phyloP scores from a whole-genome alignment of 1,140 invertebrate species.

The Nephotettix cincticeps region DNA sequence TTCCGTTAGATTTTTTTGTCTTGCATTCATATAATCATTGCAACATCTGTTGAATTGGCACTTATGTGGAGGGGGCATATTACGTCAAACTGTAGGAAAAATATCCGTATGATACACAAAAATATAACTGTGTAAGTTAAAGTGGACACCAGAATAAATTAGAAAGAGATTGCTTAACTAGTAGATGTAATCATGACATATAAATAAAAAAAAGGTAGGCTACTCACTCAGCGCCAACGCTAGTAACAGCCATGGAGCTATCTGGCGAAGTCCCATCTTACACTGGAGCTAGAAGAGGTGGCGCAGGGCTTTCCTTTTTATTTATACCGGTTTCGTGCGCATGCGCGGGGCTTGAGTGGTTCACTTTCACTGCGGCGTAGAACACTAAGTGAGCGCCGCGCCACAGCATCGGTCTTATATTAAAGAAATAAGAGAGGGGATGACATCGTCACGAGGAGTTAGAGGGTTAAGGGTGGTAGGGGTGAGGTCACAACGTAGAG shows the following conservation, averaged over 20 bases:
- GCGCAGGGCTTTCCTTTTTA: conserved; percentile 28
- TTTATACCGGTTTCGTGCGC: conserved; percentile 24
- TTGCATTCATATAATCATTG: too few species aligned
- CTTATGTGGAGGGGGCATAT: too few species aligned
- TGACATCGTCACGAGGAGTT: neutral
- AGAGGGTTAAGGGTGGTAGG: too few species aligned
- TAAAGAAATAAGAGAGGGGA: conserved; percentile 7
- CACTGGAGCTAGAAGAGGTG: conserved; percentile 4
- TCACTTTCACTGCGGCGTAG: conserved; percentile 22
- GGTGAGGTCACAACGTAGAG: too few species aligned
- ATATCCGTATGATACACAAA: too few species aligned
- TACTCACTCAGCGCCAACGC: conserved; percentile 18
- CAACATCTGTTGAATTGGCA: too few species aligned
- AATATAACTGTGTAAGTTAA: too few species aligned
- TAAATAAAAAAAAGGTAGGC: neutral
- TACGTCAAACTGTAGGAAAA: too few species aligned
- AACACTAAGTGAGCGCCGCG: conserved; percentile 16
- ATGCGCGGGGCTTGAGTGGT: neutral
- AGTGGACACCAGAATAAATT: too few species aligned
- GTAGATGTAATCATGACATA: too few species aligned
- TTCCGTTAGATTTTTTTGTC: too few species aligned
- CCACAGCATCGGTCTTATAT: conserved; percentile 18
- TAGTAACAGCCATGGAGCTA: neutral
- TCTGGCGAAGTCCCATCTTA: neutral
- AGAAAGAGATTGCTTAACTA: too few species aligned